A percentile compares a stretch with the other conserved stretches of the same genome.
These are phyloP conservation scores for Eupithecia inturbata DNA, from an alignment of 2,888 invertebrate species.

Conservation along the genomic window DNA sequence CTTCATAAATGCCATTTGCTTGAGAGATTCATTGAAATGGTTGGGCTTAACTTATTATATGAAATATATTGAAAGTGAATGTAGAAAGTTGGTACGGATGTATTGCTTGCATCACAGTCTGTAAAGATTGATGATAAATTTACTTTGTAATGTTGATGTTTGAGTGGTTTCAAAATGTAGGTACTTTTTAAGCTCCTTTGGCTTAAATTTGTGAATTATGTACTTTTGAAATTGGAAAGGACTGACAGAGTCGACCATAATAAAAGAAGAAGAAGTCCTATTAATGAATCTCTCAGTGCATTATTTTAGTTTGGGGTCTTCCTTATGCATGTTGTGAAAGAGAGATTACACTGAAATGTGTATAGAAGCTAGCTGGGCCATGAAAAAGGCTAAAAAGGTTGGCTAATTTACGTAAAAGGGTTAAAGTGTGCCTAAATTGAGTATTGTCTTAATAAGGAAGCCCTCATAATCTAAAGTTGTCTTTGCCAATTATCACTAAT, in stretches of 20 bases:
- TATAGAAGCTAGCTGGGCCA: slow-evolving; percentile 5
- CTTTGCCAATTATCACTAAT: slow-evolving; percentile 15
- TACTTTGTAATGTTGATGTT: not conserved
- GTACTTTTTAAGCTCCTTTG: not conserved
- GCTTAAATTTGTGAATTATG: not conserved
- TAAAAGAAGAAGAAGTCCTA: not conserved
- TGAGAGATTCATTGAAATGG: slow-evolving; percentile 5
- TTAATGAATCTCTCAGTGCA: slow-evolving; percentile 26
- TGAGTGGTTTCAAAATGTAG: not conserved
- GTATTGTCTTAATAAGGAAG: slow-evolving; percentile 13
- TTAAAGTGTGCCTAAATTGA: slow-evolving; percentile 14
- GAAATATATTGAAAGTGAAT: not conserved
- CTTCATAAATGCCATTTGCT: slow-evolving; percentile 7
- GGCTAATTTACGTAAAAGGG: slow-evolving; percentile 1
- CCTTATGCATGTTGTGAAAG: slow-evolving; percentile 4
- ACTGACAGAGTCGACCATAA: slow-evolving; percentile 10
- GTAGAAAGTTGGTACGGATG: not conserved
- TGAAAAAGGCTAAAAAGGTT: not conserved
- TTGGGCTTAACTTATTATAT: not conserved
- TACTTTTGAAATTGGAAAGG: slow-evolving; percentile 7
- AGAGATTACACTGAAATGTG: not conserved
- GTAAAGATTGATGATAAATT: not conserved
- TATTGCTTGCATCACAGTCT: slow-evolving; percentile 1
- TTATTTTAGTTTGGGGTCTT: slow-evolving; percentile 16
- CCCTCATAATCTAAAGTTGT: slow-evolving; percentile 10